Base-by-base conservation (phyloP, 2,797 vertebrate genomes). In the Pelobates cultripes region DNA sequence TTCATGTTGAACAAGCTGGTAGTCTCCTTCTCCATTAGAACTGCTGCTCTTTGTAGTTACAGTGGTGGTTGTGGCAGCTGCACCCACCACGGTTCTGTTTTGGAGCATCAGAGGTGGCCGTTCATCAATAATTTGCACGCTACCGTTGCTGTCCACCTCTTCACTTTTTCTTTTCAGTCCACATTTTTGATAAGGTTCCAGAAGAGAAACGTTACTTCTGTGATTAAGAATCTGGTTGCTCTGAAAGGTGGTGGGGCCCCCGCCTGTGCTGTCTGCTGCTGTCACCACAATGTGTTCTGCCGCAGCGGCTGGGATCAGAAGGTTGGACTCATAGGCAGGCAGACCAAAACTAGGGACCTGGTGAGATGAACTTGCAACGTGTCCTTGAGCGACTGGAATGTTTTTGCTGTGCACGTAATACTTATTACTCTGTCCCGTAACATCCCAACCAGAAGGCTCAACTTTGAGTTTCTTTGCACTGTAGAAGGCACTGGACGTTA, bases 111-210 rank as follows among this genome's bases (percentile, higher is more conserved):
- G 97, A 86, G 97, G 97, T 5, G 97, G 98, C 79, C 98, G 96
- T 93, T 99, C 97, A 94, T 99, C 98, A 87, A 99, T 95, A 80
- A 99, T 99, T 91, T 99, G 97, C 86, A 99, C 98, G 1, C 97
- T 99, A 94, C 98, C 97, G 86, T 97, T 98, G 95, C 97, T 98
- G 91, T 99, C 97, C 3, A 96, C 97, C 91, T 99, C 98, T 87
- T 99, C 97, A 89, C 97, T 95, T 91, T 97, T 97, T 88, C 96
- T 92, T 95, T 99, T 99, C 93, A 97, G 84, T 86, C 96, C 95
- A 91, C 95, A 95, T 94, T 97, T 97, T 92, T 95, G 95, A 90
- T 97, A 96, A 0, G 95, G 92, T 86, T 97, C 95, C 77, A 95
- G 93, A 75, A 95, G 91, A 90, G 94, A 93, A 3, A 94, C 91